Percentiles rank a stretch among this genome's conserved stretches.
Conservation (phyloP, 2,888 invertebrate genomes). For the Taphrorychus bicolor region DNA sequence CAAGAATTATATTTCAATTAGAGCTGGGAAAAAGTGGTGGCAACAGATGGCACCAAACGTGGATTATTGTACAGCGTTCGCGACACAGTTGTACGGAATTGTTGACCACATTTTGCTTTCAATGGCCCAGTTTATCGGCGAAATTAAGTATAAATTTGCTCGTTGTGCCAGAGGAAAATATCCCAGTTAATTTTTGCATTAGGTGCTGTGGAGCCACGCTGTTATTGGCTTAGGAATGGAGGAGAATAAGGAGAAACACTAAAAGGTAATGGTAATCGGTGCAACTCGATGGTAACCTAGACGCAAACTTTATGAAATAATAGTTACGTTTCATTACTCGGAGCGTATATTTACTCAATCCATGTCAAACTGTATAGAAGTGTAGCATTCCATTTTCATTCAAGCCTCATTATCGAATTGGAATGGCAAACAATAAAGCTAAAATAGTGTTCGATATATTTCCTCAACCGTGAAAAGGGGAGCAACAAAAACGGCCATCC, state of each 20-base stretch:
- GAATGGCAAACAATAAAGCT: slow-evolving; percentile 21
- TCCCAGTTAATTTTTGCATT: slow-evolving; percentile 11
- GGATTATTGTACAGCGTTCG: slow-evolving; percentile 19
- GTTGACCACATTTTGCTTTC: slow-evolving; percentile 36
- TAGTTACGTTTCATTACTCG: too few relatives aligned
- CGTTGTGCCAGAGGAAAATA: slow-evolving; percentile 12
- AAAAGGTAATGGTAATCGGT: neutral
- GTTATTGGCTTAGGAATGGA: neutral
- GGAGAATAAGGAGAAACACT: neutral
- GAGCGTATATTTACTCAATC: too few relatives aligned
- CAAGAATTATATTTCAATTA: slow-evolving; percentile 12
- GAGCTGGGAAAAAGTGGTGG: slow-evolving; percentile 9
- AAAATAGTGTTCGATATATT: slow-evolving; percentile 19
- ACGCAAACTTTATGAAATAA: too few relatives aligned
- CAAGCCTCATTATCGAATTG: slow-evolving; percentile 7
- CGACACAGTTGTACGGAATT: slow-evolving; percentile 37
- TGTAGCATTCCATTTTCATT: neutral
- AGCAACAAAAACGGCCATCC: slow-evolving; percentile 16
- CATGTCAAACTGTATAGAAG: neutral
- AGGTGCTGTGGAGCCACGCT: neutral
- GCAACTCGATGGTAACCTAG: too few relatives aligned
- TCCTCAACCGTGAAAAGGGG: slow-evolving; percentile 7
- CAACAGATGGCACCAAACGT: slow-evolving; percentile 24
- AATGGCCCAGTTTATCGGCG: slow-evolving; percentile 28
- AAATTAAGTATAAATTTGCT: slow-evolving; percentile 30